These are phyloP conservation scores for Archaeoteleia sp. DNA, from an alignment of 2,888 invertebrate genomes.

Conservation along the genomic window DNA sequence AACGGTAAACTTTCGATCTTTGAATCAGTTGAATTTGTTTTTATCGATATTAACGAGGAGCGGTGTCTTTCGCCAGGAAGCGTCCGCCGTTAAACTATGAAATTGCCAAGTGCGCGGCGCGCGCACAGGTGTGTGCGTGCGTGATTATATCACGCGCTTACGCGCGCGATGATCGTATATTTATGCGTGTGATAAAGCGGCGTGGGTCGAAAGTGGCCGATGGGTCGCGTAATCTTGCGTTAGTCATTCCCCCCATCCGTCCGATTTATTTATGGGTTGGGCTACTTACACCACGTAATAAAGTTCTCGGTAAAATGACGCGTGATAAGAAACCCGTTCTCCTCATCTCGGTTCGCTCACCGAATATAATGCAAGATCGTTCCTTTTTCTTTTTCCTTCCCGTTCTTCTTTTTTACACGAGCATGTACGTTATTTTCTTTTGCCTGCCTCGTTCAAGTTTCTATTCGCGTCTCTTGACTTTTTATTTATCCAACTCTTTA, in stretches of 20 bases:
- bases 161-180: conserved; percentile 46
- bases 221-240: conserved; percentile 67
- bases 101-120: conserved; percentile 24
- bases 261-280: conserved; percentile 71
- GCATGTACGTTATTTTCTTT: too few relatives aligned
- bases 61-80: conserved; percentile 24
- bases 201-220: conserved; percentile 68
- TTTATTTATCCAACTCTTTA: too few relatives aligned
- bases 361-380: conserved; percentile 36
- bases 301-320: conserved; percentile 69
- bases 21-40: not conserved
- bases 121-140: conserved; percentile 22
- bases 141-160: conserved; percentile 36
- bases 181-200: conserved; percentile 62
- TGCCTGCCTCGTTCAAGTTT: too few relatives aligned
- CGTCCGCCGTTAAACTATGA: conserved; percentile 47
- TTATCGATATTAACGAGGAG: too few relatives aligned
- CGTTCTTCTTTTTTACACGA: conserved; percentile 8
- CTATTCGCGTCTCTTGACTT: too few relatives aligned
- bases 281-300: conserved; percentile 69
- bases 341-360: conserved; percentile 37
- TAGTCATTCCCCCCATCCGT: conserved; percentile 66
- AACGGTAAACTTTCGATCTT: too few relatives aligned
- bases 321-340: conserved; percentile 64
- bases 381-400: conserved; percentile 3